phyloP scores from a whole-genome alignment of 1,140 invertebrate species.

The Lamellibrachia luymesi region DNA sequence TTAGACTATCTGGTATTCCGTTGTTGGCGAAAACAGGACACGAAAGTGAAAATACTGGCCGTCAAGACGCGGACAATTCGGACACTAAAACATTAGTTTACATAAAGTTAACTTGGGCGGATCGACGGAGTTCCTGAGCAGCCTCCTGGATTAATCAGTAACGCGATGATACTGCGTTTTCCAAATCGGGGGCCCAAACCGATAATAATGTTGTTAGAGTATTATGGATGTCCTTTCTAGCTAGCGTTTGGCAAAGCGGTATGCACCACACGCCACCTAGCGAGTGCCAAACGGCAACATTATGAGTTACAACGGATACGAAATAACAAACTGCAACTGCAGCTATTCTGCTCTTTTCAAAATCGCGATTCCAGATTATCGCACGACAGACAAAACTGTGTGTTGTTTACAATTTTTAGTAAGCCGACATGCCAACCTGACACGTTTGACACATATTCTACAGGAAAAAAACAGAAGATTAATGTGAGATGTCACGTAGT shows the following conservation, averaged over 20 bases:
- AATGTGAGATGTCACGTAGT: not conserved
- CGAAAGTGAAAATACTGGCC: no score
- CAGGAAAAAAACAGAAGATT: not conserved
- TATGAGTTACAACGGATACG: not conserved
- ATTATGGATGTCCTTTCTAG: not conserved
- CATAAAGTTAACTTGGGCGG: no score
- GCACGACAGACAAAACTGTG: not conserved
- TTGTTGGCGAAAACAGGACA: no score
- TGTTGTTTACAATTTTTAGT: not conserved
- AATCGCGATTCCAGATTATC: not conserved
- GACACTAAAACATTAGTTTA: no score
- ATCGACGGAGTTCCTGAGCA: not conserved
- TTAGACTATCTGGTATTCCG: no score
- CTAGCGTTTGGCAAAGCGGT: not conserved
- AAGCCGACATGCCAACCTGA: not conserved
- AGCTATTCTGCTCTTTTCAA: not conserved
- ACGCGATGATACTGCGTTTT: not conserved
- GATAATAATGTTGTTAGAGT: not conserved
- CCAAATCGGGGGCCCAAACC: not conserved
- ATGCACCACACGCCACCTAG: not conserved
- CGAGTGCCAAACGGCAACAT: not conserved
- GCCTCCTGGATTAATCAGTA: not conserved
- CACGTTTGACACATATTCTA: not conserved
- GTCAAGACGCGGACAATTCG: no score
- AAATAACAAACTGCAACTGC: not conserved